Conservation (phyloP, 1,140 invertebrate genomes). For the Drosophila takahashii region DNA sequence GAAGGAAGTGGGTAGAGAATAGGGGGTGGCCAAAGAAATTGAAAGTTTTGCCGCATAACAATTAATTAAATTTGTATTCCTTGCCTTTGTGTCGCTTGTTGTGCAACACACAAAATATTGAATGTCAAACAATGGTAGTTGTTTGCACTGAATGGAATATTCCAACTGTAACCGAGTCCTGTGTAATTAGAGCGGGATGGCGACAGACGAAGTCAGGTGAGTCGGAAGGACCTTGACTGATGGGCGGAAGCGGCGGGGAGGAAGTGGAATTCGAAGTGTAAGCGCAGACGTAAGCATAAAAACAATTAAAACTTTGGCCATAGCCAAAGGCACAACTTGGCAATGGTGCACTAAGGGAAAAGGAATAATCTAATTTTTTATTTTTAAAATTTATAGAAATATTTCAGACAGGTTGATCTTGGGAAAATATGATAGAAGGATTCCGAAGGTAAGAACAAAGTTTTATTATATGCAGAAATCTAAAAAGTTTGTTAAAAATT, state of each 20-base stretch:
- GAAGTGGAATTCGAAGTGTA: constrained; percentile 45
- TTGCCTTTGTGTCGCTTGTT: constrained; percentile 42
- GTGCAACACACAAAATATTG: constrained; percentile 53
- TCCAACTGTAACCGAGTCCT: constrained; percentile 36
- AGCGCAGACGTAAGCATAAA: constrained; percentile 57
- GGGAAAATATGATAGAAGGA: too few relatives aligned
- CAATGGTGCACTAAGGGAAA: neutral
- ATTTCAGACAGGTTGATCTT: too few relatives aligned
- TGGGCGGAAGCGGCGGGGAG: neutral
- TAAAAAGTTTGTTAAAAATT: too few relatives aligned
- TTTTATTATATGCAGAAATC: too few relatives aligned
- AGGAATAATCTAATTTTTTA: neutral
- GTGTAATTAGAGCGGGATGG: constrained; percentile 41
- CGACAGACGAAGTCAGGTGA: constrained; percentile 21
- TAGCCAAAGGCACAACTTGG: constrained; percentile 33
- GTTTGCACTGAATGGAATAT: constrained; percentile 29
- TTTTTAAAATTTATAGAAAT: too few relatives aligned
- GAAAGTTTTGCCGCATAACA: constrained; percentile 57
- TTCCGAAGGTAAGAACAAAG: too few relatives aligned
- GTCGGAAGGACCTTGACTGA: constrained; percentile 11
- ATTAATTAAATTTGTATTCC: constrained; percentile 59
- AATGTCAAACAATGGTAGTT: constrained; percentile 35
- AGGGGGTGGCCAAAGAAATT: constrained; percentile 15
- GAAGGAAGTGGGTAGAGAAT: neutral
- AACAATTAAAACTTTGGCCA: constrained; percentile 77